Conservation (phyloP, 2,113 vertebrate genomes). For the Muntiacus reevesi region DNA sequence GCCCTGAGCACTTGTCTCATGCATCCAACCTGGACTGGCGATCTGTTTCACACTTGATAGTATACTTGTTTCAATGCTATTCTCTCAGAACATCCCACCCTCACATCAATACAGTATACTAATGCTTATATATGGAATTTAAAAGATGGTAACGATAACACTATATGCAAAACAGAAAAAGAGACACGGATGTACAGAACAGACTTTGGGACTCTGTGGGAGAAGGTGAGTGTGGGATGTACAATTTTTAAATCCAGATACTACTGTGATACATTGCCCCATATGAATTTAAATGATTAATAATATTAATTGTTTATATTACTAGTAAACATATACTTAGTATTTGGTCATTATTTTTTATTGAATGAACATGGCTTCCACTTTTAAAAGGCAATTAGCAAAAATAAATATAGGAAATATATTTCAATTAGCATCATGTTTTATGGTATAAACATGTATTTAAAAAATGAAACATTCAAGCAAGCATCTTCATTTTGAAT, state of each 20-base stretch:
- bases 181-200: too few species aligned
- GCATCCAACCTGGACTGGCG: too few species aligned
- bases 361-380: not conserved
- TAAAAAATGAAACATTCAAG: not conserved
- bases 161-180: too few species aligned
- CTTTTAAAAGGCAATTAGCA: not conserved
- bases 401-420: not conserved
- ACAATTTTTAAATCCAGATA: not conserved
- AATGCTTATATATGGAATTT: too few species aligned
- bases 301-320: not conserved
- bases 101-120: too few species aligned
- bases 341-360: not conserved
- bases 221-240: not conserved
- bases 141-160: too few species aligned
- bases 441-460: not conserved
- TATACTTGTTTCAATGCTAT: too few species aligned
- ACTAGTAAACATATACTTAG: not conserved
- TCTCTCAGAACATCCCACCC: too few species aligned
- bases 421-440: not conserved
- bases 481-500: not conserved
- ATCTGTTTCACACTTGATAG: too few species aligned
- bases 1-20: too few species aligned
- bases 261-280: not conserved
- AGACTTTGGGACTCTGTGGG: too few species aligned
- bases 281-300: not conserved